Base-by-base conservation (phyloP, 2,888 invertebrate genomes). In the Brachyopa scutellaris region DNA sequence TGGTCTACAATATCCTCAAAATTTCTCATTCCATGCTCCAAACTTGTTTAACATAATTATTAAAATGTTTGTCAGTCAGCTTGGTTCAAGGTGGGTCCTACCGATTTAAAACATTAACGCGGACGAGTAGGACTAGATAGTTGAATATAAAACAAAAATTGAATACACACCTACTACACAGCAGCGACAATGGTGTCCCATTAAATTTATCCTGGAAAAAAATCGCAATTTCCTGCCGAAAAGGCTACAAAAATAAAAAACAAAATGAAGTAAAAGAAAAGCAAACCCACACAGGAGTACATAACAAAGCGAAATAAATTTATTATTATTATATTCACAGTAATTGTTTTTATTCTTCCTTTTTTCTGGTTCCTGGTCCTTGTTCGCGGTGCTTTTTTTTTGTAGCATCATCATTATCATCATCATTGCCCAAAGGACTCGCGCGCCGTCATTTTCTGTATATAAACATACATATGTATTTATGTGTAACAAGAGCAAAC, bases 271-370 rank as follows among this genome's bases (percentile, higher is more conserved):
- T 17, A 53, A 66, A 40, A 26, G 31, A 23, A 38, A 29, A 38
- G 47, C 26, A 49, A 49, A 26, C 38, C 49, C 36, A 42, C 38
- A 64, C 49, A 38, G 57, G 57, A 69, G 45, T 55, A 17, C 33
- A 36, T 36, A 69, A 47, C 57, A 70, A 70, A 59, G 29, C 38
- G 59, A 57, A 70, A 59, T 70, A 47, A 70, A 70, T 70, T 70
- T 70, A 70, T 69, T 57, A 70, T 70, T 70, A 70, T 70, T 70
- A 70, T 70, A 59, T 70, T 59, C 49, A 49, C 70, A 70, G 59
- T 59, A 61, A 59, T 70, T 70, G 69, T 69, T 69, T 49, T 49
- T 57, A 69, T 69, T 69, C 26, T 21, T 29, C 19, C 51, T 53
- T 40, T 55, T 51, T 13, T 19, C 33, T 36, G 42, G 55, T 13